A percentile compares a stretch with the other conserved stretches of the same genome.
These are phyloP conservation scores for Caenorhabditis becei DNA, from an alignment of 2,888 invertebrate species.

Conservation along the genomic window DNA sequence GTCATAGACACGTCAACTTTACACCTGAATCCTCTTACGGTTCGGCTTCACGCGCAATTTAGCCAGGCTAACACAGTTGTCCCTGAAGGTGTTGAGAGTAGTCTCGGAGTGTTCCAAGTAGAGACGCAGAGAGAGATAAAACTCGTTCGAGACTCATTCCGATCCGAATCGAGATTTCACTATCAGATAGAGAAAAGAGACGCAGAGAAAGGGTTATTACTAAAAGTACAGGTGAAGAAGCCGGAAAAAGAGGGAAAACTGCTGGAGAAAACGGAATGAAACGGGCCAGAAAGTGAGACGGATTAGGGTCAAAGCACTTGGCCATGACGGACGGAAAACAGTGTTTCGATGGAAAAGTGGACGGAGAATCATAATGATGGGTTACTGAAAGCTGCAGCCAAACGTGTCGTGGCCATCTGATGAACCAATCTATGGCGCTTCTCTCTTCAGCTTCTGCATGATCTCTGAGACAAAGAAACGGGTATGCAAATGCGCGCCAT, in stretches of 20 bases:
- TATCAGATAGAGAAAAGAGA: neutral
- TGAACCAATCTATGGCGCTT: neutral
- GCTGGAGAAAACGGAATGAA: neutral
- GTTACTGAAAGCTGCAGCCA: neutral
- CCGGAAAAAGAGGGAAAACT: constrained; percentile 5
- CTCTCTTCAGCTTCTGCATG: neutral
- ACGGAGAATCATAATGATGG: neutral
- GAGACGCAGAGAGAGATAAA: neutral
- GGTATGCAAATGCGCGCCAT: constrained; percentile 2
- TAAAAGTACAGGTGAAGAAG: neutral
- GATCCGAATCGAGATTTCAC: neutral
- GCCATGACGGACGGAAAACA: neutral
- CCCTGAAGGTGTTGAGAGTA: neutral
- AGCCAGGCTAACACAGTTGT: too few species aligned
- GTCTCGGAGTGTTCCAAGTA: neutral
- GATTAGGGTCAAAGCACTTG: constrained; percentile 38
- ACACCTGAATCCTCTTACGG: neutral
- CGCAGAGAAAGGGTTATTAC: neutral
- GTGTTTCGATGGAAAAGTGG: too few species aligned
- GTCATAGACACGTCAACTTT: neutral
- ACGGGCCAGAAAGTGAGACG: neutral
- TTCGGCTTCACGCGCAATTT: too few species aligned
- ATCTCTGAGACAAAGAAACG: constrained; percentile 5
- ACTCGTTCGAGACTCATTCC: constrained; percentile 2
- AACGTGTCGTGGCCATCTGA: constrained; percentile 2